phyloP scores from a whole-genome alignment of 2,797 vertebrate species.

The Artibeus jamaicensis region DNA sequence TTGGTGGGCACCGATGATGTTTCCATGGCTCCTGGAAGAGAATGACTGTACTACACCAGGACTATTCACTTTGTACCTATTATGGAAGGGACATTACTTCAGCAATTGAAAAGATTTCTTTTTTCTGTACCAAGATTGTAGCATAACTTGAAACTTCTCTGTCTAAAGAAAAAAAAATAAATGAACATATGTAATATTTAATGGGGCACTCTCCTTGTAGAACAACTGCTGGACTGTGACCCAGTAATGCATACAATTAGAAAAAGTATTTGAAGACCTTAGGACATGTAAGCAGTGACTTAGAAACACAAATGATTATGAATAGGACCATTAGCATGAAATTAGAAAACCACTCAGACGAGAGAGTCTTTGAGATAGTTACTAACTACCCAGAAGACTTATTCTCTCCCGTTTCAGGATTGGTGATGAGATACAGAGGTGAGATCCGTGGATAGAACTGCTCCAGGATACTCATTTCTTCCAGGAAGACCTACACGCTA shows the following conservation, averaged over 20 bases:
- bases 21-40: not conserved
- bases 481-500: not conserved
- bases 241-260: not conserved
- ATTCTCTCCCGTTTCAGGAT: not conserved
- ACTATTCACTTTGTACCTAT: not conserved
- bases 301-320: slow-evolving; percentile 22
- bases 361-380: slow-evolving; percentile 27
- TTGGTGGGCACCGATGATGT: not conserved
- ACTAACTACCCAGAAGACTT: not conserved
- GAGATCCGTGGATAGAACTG: not conserved
- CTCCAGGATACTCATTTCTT: not conserved
- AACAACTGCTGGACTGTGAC: not conserved
- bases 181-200: slow-evolving; percentile 12
- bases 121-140: not conserved
- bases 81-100: not conserved
- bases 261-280: not conserved
- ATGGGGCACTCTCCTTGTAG: not conserved
- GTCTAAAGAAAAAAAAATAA: slow-evolving; percentile 29
- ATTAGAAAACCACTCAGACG: slow-evolving; percentile 47
- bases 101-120: not conserved
- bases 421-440: not conserved
- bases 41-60: not conserved
- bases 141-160: not conserved
- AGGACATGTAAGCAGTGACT: not conserved
- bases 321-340: slow-evolving; percentile 36